These are phyloP conservation scores for Bubo scandiacus DNA, from an alignment of 2,113 vertebrate species.

Conservation along the genomic window DNA sequence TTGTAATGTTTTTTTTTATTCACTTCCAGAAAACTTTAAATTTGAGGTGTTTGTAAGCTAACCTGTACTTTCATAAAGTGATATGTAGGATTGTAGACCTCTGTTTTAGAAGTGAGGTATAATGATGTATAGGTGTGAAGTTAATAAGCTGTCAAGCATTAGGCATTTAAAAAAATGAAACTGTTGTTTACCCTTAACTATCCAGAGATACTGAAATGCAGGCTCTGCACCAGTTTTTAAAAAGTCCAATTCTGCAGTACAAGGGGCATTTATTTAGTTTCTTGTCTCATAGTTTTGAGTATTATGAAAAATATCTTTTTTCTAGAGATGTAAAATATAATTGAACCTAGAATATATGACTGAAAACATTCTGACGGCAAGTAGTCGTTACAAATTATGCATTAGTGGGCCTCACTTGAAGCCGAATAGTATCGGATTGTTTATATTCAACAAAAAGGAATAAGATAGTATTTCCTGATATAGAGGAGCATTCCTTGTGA, in stretches of 20 bases:
- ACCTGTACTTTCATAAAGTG: not conserved
- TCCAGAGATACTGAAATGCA: not conserved
- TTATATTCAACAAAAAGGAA: not conserved
- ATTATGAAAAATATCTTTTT: not conserved
- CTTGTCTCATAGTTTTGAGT: not conserved
- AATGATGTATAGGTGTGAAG: not conserved
- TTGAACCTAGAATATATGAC: not conserved
- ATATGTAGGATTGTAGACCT: not conserved
- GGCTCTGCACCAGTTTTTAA: not conserved
- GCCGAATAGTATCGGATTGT: not conserved
- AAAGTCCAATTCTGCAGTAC: not conserved
- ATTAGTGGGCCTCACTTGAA: not conserved
- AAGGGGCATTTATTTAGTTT: not conserved
- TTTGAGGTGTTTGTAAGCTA: not conserved
- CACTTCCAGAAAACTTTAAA: not conserved
- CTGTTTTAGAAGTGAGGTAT: not conserved
- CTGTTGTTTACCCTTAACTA: not conserved
- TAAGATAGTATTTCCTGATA: not conserved
- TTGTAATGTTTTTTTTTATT: not conserved
- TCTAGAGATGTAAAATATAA: not conserved
- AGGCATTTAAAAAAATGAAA: not conserved
- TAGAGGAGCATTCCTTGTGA: not conserved
- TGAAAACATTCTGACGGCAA: not conserved
- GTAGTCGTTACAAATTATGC: not conserved
- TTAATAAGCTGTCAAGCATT: not conserved